Conservation (phyloP, 2,113 vertebrate species). For the Dicrurus megarhynchus region DNA sequence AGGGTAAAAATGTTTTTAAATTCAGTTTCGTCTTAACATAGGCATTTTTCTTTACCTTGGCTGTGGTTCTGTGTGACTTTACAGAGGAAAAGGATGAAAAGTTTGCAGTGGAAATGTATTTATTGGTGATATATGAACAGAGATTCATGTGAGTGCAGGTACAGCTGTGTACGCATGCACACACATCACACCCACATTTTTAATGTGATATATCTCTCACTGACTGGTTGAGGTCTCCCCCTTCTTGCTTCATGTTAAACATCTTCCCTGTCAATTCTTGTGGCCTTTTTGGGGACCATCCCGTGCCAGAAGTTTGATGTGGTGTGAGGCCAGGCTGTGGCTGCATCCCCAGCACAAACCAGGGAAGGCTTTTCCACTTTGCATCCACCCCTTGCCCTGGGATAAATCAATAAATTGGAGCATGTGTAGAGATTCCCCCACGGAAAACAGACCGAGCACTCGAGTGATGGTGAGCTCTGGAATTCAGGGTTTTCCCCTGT, state of each 20-base stretch:
- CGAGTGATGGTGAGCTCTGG: background rate
- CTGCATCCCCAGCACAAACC: background rate
- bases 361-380: background rate
- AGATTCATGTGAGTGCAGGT: too few relatives aligned
- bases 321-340: background rate
- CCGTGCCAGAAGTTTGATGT: accelerated
- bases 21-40: background rate
- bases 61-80: background rate
- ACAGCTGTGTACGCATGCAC: background rate
- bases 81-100: background rate
- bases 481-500: background rate
- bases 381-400: background rate
- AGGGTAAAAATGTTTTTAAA: background rate
- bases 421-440: accelerated
- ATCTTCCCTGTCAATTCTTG: background rate
- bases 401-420: background rate
- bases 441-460: background rate
- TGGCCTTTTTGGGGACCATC: background rate
- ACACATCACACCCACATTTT: background rate
- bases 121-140: background rate
- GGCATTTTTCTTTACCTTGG: background rate
- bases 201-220: background rate
- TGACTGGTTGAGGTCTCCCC: background rate
- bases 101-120: background rate
- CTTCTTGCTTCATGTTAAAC: background rate